These are phyloP conservation scores for Imbricaverruca yamaguchii DNA, from an alignment of 2,888 invertebrate genomes.

Conservation along the genomic window DNA sequence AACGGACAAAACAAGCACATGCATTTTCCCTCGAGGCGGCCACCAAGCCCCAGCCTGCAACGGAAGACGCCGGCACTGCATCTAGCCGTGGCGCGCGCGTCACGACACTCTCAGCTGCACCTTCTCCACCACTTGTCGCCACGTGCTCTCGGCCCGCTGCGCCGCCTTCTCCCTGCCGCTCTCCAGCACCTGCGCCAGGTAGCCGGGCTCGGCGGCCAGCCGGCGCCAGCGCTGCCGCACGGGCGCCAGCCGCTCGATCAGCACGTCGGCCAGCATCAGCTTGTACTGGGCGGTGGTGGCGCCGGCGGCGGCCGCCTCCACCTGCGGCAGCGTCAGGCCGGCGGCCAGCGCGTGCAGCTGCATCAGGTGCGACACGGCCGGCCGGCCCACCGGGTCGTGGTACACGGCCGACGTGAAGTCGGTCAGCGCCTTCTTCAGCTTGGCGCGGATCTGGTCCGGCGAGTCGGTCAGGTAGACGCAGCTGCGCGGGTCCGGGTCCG, in stretches of 20 bases:
- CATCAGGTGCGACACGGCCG: constrained; percentile 85
- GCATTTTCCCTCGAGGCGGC: too few species aligned
- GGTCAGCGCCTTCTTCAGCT: constrained; percentile 80
- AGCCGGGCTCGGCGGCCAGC: constrained; percentile 53
- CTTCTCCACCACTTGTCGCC: constrained; percentile 48
- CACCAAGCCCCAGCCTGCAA: too few species aligned
- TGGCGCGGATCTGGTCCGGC: constrained; percentile 58
- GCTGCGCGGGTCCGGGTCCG: constrained; percentile 67
- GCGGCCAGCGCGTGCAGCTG: constrained; percentile 68
- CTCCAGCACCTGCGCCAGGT: constrained; percentile 55
- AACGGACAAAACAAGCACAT: too few species aligned
- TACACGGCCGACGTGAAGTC: constrained; percentile 77
- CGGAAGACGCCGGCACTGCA: too few species aligned
- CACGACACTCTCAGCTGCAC: neutral
- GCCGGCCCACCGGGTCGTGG: constrained; percentile 66
- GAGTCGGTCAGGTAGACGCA: constrained; percentile 71
- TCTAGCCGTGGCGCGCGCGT: neutral
- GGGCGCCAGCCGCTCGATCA: constrained; percentile 60
- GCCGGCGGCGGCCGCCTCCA: constrained; percentile 55
- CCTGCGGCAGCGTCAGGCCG: constrained; percentile 57
- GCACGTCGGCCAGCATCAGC: constrained; percentile 58
- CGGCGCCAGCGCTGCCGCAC: constrained; percentile 55
- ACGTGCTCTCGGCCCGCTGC: constrained; percentile 54
- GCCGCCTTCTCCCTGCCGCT: constrained; percentile 58
- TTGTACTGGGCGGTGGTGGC: constrained; percentile 75